Conservation (phyloP, 2,888 invertebrate species). For the Tortricodes alternella region DNA sequence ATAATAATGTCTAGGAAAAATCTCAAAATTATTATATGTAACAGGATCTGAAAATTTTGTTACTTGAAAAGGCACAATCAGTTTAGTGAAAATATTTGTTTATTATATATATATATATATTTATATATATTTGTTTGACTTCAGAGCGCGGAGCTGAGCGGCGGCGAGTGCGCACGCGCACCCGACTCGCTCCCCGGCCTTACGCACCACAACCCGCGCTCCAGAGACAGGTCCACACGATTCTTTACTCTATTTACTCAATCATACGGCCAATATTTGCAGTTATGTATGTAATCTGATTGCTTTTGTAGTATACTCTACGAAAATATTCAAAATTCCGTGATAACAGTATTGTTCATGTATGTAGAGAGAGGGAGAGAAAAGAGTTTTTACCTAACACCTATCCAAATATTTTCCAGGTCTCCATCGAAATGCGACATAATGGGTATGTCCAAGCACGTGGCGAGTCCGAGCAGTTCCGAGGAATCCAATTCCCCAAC, state of each 20-base stretch:
- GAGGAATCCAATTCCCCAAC: slow-evolving; percentile 95
- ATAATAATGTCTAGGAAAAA: no score
- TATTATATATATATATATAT: no score
- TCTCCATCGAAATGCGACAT: slow-evolving; percentile 69
- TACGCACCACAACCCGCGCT: slow-evolving; percentile 82
- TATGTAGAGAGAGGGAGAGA: no score
- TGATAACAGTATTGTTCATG: no score
- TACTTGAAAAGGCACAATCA: no score
- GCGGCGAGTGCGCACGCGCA: slow-evolving; percentile 70
- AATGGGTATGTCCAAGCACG: slow-evolving; percentile 64
- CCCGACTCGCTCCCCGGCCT: slow-evolving; percentile 87
- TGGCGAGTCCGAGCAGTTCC: slow-evolving; percentile 86
- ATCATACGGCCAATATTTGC: not conserved
- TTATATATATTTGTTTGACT: slow-evolving; percentile 42
- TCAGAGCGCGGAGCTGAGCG: slow-evolving; percentile 74
- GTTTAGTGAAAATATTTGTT: no score
- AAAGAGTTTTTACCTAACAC: no score
- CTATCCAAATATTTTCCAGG: no score
- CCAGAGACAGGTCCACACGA: slow-evolving; percentile 56
- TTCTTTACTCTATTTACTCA: not conserved
- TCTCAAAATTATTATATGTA: no score
- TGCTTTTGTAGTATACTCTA: no score
- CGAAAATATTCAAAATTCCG: no score
- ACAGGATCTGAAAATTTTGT: no score
- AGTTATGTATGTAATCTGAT: not conserved